Conservation (phyloP, 2,888 invertebrate species). For the Thereva unica region DNA sequence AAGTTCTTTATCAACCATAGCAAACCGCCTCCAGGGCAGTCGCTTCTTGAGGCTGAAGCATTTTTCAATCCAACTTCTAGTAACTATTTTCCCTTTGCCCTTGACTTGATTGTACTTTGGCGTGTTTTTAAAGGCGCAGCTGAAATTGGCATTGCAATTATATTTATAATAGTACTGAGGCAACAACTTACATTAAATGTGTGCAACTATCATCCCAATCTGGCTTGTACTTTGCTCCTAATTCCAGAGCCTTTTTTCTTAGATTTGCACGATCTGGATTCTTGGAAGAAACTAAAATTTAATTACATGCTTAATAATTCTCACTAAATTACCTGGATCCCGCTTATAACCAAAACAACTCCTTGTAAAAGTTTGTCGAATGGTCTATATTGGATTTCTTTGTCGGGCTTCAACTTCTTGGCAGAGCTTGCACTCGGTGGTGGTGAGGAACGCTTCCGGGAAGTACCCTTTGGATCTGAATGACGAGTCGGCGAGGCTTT, state of each 20-base stretch:
- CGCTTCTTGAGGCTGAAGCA: conserved; percentile 64
- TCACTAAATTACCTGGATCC: conserved; percentile 62
- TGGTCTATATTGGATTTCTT: conserved; percentile 55
- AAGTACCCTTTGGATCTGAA: neutral
- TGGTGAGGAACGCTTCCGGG: neutral
- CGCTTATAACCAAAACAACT: conserved; percentile 81
- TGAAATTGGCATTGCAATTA: conserved; percentile 56
- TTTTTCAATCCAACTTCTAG: conserved; percentile 74
- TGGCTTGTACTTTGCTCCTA: conserved; percentile 78
- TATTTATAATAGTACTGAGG: neutral
- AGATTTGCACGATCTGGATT: conserved; percentile 76
- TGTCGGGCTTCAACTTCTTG: conserved; percentile 48
- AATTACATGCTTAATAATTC: conserved; percentile 1
- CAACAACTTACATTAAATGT: conserved; percentile 75
- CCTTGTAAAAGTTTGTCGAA: conserved; percentile 66
- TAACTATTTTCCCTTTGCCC: conserved; percentile 66
- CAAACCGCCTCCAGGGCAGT: conserved; percentile 55
- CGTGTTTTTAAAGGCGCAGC: conserved; percentile 87
- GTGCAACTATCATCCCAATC: conserved; percentile 79
- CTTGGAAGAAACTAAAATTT: conserved; percentile 52
- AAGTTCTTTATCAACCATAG: conserved; percentile 49
- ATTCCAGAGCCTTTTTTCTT: conserved; percentile 68
- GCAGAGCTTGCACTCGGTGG: conserved; percentile 37
- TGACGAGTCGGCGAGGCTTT: neutral
- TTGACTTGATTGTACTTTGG: conserved; percentile 80